These are phyloP conservation scores for Carcina quercana DNA, from an alignment of 2,888 invertebrate genomes.

Conservation along the genomic window DNA sequence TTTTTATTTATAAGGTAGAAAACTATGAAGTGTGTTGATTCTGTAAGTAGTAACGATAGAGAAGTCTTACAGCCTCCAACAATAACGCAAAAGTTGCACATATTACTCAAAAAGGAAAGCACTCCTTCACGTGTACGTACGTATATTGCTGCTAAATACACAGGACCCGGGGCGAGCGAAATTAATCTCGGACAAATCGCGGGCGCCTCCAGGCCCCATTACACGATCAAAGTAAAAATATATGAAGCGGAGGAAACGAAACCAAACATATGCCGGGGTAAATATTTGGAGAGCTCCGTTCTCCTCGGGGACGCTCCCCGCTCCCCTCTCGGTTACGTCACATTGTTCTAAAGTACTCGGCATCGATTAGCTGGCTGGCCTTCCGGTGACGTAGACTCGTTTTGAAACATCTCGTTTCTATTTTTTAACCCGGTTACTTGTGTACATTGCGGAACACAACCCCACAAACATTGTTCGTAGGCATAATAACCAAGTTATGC, in stretches of 20 bases:
- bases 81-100: neutral
- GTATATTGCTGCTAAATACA: slow-evolving; percentile 32
- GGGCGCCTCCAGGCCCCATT: slow-evolving; percentile 59
- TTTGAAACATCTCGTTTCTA: neutral
- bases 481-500: too few species aligned
- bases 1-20: too few species aligned
- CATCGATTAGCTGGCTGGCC: slow-evolving; percentile 63
- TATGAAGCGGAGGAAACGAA: slow-evolving; percentile 72
- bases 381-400: slow-evolving; percentile 41
- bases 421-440: too few species aligned
- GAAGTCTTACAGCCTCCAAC: neutral
- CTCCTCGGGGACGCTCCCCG: slow-evolving; percentile 24
- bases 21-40: too few species aligned
- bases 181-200: slow-evolving; percentile 66
- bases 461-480: too few species aligned
- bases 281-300: slow-evolving; percentile 55
- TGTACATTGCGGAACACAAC: too few species aligned
- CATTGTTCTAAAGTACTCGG: slow-evolving; percentile 66
- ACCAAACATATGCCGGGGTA: slow-evolving; percentile 69
- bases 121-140: neutral
- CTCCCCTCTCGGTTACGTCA: slow-evolving; percentile 53
- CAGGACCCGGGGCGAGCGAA: slow-evolving; percentile 41
- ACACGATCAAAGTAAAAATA: slow-evolving; percentile 70
- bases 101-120: neutral
- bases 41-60: too few species aligned